Evolutionary conservation across 1,140 invertebrate genomes (phyloP).

Genomic region (Bombus confusus): DNA sequence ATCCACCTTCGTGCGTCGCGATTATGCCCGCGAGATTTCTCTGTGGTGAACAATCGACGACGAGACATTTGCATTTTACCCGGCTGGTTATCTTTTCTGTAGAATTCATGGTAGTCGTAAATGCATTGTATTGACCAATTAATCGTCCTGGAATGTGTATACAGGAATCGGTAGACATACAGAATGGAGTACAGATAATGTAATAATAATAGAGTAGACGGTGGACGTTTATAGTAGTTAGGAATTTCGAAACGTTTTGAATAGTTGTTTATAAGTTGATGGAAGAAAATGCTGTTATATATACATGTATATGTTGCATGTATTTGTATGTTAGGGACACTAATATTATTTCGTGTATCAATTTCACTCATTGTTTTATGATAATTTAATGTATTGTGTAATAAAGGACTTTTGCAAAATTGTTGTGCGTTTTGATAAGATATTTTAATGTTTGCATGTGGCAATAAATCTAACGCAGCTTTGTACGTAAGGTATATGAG

Average conservation of each 20-base stretch:
- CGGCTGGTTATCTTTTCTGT: not conserved
- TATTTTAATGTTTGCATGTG: not conserved
- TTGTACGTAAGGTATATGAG: too few species aligned
- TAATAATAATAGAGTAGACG: not conserved
- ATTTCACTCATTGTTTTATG: not conserved
- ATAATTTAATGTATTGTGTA: not conserved
- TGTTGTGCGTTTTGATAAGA: not conserved
- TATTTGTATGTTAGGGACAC: not conserved
- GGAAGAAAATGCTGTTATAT: not conserved
- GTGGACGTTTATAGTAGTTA: not conserved
- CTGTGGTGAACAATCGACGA: not conserved
- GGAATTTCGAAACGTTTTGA: not conserved
- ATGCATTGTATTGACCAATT: not conserved
- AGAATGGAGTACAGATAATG: not conserved
- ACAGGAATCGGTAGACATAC: not conserved
- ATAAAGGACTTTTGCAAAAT: constrained; percentile 31
- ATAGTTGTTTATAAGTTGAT: not conserved
- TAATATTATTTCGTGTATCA: not conserved
- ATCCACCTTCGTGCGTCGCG: not conserved
- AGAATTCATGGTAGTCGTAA: not conserved
- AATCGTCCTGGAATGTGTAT: too few species aligned
- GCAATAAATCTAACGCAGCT: too few species aligned
- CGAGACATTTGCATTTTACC: not conserved
- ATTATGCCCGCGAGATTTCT: constrained; percentile 10
- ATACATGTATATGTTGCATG: not conserved